Evolutionary conservation across 2,113 vertebrate genomes (phyloP).

Genomic region (Otis tarda): DNA sequence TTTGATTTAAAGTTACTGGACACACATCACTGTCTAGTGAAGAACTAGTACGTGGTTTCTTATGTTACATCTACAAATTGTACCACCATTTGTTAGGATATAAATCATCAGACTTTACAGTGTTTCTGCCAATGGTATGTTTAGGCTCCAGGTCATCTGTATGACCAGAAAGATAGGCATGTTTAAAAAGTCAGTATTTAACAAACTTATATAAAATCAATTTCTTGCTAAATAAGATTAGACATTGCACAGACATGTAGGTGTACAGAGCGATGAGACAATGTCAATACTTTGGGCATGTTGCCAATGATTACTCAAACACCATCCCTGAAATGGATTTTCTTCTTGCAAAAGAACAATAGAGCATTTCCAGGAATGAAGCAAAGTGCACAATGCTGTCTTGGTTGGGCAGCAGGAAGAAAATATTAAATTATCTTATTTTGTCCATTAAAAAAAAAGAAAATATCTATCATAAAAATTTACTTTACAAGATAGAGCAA

Average conservation of each 20-base stretch:
- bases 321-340: not conserved
- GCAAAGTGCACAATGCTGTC: not conserved
- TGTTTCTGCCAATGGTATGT: not conserved
- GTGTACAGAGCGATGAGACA: not conserved
- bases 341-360: not conserved
- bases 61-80: not conserved
- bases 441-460: not conserved
- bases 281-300: not conserved
- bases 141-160: not conserved
- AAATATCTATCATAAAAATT: not conserved
- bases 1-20: constrained; percentile 13
- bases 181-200: not conserved
- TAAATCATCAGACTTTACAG: not conserved
- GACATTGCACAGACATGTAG: not conserved
- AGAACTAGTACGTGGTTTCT: not conserved
- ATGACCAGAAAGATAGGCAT: not conserved
- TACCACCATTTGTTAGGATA: not conserved
- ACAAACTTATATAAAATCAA: not conserved
- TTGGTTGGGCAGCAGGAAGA: not conserved
- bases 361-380: not conserved
- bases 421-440: not conserved
- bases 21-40: not conserved
- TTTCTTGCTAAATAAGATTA: constrained; percentile 9
- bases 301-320: not conserved
- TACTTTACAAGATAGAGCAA: not conserved